phyloP scores from a whole-genome alignment of 1,140 invertebrate species.

The Monochamus saltuarius region DNA sequence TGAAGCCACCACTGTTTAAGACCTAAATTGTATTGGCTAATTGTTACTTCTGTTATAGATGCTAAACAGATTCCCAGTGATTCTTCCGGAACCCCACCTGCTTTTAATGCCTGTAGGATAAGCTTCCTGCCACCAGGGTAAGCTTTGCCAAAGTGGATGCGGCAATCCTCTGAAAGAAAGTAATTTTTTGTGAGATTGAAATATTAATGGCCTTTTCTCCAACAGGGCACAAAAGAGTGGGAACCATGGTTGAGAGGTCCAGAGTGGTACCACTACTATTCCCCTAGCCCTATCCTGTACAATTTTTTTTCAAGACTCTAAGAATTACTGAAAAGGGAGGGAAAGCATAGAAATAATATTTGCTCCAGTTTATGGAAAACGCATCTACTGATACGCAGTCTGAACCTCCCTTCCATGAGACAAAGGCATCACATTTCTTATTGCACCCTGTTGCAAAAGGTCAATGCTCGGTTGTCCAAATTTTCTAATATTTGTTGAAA shows the following conservation, averaged over 20 bases:
- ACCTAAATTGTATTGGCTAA: background rate
- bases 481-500: conserved; percentile 16
- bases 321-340: conserved; percentile 37
- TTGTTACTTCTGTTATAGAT: background rate
- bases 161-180: too few relatives aligned
- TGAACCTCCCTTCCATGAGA: conserved; percentile 40
- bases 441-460: conserved; percentile 38
- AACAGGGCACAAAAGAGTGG: conserved; percentile 34
- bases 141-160: conserved; percentile 3
- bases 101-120: too few relatives aligned
- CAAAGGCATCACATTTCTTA: conserved; percentile 34
- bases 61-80: background rate
- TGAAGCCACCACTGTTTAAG: too few relatives aligned
- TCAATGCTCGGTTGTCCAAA: conserved; percentile 32
- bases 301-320: conserved; percentile 36
- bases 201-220: too few relatives aligned
- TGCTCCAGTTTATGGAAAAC: conserved; percentile 36
- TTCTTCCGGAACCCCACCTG: background rate
- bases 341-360: conserved; percentile 40
- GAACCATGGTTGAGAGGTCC: conserved; percentile 40
- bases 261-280: conserved; percentile 41
- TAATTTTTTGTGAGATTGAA: too few relatives aligned
- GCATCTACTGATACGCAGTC: conserved; percentile 35
- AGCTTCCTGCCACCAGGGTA: conserved; percentile 7
- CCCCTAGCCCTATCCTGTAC: conserved; percentile 35